These are phyloP conservation scores for Pluvianellus socialis DNA, from an alignment of 2,113 vertebrate species.

Conservation along the genomic window DNA sequence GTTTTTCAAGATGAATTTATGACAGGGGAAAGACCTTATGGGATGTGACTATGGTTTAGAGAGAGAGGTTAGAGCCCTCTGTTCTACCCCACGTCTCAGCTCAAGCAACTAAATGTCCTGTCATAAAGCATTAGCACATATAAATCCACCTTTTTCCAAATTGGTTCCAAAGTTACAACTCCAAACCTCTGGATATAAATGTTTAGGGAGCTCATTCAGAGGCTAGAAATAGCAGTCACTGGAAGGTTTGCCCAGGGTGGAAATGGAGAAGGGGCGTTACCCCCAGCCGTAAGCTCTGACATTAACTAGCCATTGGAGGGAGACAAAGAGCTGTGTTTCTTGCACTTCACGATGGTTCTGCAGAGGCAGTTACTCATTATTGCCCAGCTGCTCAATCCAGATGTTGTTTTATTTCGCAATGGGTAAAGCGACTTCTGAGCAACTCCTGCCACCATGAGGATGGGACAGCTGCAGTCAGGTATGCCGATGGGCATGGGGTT, in stretches of 20 bases:
- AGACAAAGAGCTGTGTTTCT: not conserved
- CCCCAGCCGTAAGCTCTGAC: not conserved
- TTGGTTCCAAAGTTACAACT: not conserved
- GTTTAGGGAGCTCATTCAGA: not conserved
- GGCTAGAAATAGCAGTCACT: not conserved
- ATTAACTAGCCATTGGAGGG: not conserved
- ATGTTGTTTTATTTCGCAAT: not conserved
- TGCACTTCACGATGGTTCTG: not conserved
- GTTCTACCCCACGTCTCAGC: not conserved
- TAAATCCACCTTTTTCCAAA: not conserved
- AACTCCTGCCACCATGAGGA: not conserved
- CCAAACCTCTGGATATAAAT: not conserved
- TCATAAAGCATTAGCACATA: rapidly evolving
- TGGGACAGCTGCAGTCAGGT: not conserved
- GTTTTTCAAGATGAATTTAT: not conserved
- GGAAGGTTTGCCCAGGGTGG: not conserved
- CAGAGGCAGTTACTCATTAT: not conserved
- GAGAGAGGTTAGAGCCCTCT: not conserved
- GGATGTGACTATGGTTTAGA: not conserved
- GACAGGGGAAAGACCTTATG: not conserved
- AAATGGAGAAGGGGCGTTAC: not conserved
- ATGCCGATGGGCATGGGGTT: no score
- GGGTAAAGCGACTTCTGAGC: not conserved
- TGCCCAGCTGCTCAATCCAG: not conserved
- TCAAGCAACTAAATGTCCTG: not conserved